phyloP scores from a whole-genome alignment of 2,113 vertebrate genomes.

The Actenoides hombroni region DNA sequence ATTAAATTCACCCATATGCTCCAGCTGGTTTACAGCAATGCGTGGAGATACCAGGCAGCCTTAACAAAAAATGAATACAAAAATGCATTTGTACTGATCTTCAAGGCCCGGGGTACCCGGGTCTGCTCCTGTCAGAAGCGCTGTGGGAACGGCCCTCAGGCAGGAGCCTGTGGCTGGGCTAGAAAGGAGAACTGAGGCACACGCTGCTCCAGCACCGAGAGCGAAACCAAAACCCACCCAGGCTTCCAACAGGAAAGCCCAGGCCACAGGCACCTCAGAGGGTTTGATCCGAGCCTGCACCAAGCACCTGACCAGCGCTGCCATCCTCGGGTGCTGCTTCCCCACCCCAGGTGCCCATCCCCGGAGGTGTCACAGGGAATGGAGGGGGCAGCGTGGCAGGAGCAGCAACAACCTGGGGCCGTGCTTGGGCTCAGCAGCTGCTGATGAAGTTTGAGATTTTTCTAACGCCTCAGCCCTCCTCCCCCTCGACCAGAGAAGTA shows the following conservation, averaged over 20 bases:
- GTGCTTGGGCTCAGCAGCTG: background rate
- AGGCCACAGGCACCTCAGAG: rapidly evolving
- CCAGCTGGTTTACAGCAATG: background rate
- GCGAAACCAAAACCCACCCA: background rate
- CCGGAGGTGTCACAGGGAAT: background rate
- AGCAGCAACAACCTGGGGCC: background rate
- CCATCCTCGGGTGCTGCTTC: background rate
- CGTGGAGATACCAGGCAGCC: background rate
- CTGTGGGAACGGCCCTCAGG: background rate
- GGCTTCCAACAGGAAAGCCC: background rate
- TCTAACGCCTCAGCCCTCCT: background rate
- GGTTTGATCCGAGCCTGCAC: background rate
- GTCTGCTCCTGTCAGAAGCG: rapidly evolving
- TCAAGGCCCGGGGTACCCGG: background rate
- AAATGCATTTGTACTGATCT: background rate
- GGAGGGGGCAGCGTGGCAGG: too few relatives aligned
- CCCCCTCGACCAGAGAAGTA: background rate
- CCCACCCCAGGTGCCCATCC: too few relatives aligned
- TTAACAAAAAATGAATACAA: background rate
- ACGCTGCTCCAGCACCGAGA: background rate
- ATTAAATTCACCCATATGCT: background rate
- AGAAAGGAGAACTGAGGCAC: background rate
- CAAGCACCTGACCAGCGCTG: rapidly evolving
- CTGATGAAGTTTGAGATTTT: background rate
- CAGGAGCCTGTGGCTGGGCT: background rate